Evolutionary conservation across 2,888 invertebrate species (phyloP).

Genomic region (Leptodirus hochenwartii): DNA sequence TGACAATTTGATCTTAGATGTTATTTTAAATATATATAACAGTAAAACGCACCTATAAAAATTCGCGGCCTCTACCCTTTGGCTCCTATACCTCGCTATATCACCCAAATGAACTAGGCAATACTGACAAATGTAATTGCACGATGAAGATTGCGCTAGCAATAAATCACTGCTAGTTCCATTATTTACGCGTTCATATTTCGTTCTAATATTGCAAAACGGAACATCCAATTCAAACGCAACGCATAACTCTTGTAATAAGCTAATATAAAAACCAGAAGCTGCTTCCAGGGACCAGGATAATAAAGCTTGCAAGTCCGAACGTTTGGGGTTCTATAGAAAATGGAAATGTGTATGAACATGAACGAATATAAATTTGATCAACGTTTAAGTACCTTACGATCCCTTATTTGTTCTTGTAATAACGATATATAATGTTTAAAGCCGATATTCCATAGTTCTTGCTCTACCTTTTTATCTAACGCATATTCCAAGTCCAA

Average conservation of each 20-base stretch:
- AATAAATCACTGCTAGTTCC: constrained; percentile 18
- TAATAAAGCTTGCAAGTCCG: constrained; percentile 58
- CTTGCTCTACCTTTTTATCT: constrained; percentile 78
- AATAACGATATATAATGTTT: constrained; percentile 69
- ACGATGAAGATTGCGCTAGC: constrained; percentile 44
- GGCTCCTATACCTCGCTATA: constrained; percentile 66
- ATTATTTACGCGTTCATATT: constrained; percentile 21
- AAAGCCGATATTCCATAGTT: constrained; percentile 76
- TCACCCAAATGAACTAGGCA: constrained; percentile 80
- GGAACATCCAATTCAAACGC: constrained; percentile 66
- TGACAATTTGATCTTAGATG: too few species aligned
- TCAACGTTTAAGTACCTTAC: constrained; percentile 36
- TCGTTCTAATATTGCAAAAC: constrained; percentile 35
- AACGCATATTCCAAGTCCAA: constrained; percentile 71
- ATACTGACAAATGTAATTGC: constrained; percentile 74
- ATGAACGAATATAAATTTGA: neutral
- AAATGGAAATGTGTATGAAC: constrained; percentile 9
- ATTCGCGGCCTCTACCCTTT: constrained; percentile 63
- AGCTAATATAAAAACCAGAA: constrained; percentile 66
- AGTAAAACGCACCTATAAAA: constrained; percentile 45
- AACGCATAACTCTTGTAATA: constrained; percentile 66
- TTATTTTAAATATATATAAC: too few species aligned
- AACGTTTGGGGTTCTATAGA: constrained; percentile 48
- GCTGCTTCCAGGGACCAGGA: constrained; percentile 70
- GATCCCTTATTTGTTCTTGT: constrained; percentile 60